Conservation (phyloP, 2,797 vertebrate species). For the Propithecus deckenii region DNA sequence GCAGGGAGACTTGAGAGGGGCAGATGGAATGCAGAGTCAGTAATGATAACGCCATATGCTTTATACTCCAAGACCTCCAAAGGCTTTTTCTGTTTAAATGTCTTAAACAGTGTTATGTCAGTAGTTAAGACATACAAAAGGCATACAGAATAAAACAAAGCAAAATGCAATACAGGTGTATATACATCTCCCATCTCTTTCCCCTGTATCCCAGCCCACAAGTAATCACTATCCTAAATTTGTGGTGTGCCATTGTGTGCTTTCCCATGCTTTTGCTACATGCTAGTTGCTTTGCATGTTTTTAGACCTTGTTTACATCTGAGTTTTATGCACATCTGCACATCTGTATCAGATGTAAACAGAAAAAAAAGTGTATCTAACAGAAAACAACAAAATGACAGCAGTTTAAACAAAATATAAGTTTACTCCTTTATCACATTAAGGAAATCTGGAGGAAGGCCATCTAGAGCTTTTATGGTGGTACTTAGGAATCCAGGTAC, state of each 20-base stretch:
- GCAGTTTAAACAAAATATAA: neutral
- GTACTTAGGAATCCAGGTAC: neutral
- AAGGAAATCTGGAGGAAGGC: neutral
- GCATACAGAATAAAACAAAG: neutral
- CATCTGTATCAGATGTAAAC: neutral
- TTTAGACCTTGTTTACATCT: constrained; percentile 18
- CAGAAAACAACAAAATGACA: neutral
- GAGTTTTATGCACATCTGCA: neutral
- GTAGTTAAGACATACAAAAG: neutral
- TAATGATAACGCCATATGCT: neutral
- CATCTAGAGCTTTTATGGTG: neutral
- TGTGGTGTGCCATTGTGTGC: neutral
- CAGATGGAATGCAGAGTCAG: neutral
- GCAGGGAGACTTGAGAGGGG: neutral
- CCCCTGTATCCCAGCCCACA: neutral
- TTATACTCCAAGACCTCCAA: neutral
- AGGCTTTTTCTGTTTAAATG: neutral
- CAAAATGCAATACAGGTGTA: neutral
- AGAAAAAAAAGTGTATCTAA: neutral
- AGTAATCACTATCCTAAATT: neutral
- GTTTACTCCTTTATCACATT: neutral
- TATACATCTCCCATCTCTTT: neutral
- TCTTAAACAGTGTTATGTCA: neutral
- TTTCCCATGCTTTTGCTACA: neutral
- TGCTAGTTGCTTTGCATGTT: neutral